Evolutionary conservation across 2,888 invertebrate genomes (phyloP), one percentile per base, ranked within the genome.

Genomic region (Napeogenes inachia): DNA sequence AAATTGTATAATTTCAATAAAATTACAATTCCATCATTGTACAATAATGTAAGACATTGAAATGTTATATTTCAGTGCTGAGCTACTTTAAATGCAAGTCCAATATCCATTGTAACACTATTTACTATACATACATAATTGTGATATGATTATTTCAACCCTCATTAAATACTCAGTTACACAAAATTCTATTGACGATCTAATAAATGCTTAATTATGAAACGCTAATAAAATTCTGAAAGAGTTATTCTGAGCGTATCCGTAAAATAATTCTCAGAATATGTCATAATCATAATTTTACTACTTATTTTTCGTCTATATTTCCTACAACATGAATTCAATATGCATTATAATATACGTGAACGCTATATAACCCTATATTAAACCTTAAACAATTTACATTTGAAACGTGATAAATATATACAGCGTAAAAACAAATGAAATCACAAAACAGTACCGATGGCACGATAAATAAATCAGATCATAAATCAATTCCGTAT

Each of bases 281-380:
- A 62, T 64, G 67, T 68, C 54, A 60, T 60, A 72, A 71, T 75
- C 74, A 76, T 75, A 71, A 71, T 79, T 81, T 82, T 74, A 76
- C 82, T 84, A 81, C 84, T 75, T 78, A 74, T 78, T 75, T 75
- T 76, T 61, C 61, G 54, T 68, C 83, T 85, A 86, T 81, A 73
- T 81, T 82, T 74, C 78, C 89, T 89, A 89, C 88, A 85, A 88
- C 87, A 85, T 89, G 88, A 89, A 89, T 85, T 82, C 80, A 80
- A 85, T 85, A 84, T 84, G 84, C 83, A 82, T 71, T 78, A 79
- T 77, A 77, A 71, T 59, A 61, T 66, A 79, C 76, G 72, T 84
- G 81, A 84, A 87, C 78, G 82, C 79, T 84, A 85, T 77, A 85
- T 76, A 78, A 72, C 73, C 76, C 85, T 86, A 85, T 76, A 71